phyloP scores from a whole-genome alignment of 2,888 invertebrate genomes.

The Galeruca laticollis region DNA sequence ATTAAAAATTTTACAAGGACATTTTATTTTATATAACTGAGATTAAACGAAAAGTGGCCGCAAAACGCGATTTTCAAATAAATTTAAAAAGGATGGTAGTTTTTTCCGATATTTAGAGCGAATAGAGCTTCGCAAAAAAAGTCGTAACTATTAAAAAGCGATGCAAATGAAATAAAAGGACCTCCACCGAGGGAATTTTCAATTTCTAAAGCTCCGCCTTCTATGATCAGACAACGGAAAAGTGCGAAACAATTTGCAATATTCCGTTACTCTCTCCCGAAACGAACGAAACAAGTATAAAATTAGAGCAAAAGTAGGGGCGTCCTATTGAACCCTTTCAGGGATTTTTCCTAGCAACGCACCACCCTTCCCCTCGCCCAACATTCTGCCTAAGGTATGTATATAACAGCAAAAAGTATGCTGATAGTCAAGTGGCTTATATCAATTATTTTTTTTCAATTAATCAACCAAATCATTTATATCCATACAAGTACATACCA shows the following conservation, averaged over 20 bases:
- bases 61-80: too few relatives aligned
- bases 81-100: too few relatives aligned
- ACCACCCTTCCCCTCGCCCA: conserved; percentile 25
- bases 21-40: too few relatives aligned
- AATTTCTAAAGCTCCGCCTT: conserved; percentile 31
- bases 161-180: conserved; percentile 7
- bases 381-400: conserved; percentile 32
- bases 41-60: too few relatives aligned
- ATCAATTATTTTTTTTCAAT: not conserved
- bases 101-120: not conserved
- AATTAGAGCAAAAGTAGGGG: conserved; percentile 45
- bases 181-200: conserved; percentile 30
- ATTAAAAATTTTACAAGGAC: too few relatives aligned
- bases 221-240: conserved; percentile 37
- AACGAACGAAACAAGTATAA: conserved; percentile 43
- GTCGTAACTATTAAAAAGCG: conserved; percentile 23
- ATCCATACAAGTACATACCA: too few relatives aligned
- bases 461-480: not conserved
- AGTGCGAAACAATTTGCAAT: conserved; percentile 43
- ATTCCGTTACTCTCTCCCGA: conserved; percentile 38
- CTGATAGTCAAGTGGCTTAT: conserved; percentile 13
- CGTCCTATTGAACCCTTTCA: conserved; percentile 44
- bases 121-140: conserved; percentile 1
- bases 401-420: conserved; percentile 29
- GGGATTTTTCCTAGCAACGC: conserved; percentile 50